These are phyloP conservation scores for Pyrocoelia pectoralis DNA, from an alignment of 2,888 invertebrate genomes.

Conservation along the genomic window DNA sequence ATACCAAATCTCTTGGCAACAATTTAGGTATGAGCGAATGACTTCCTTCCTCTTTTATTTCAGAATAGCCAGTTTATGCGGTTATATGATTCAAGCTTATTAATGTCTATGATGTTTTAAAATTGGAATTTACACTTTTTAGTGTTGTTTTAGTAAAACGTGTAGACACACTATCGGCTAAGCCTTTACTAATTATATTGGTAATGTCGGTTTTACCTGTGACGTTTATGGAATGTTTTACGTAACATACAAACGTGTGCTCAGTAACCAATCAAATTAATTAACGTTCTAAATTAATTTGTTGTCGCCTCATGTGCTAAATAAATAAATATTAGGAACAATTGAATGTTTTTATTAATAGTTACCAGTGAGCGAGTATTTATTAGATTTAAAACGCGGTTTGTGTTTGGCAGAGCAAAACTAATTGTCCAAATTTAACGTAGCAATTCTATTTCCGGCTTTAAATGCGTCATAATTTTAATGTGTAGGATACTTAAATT, in stretches of 20 bases:
- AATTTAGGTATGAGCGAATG: conserved; percentile 32
- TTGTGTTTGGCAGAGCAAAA: too few relatives aligned
- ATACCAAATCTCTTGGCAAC: conserved; percentile 31
- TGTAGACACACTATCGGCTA: neutral
- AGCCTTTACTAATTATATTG: neutral
- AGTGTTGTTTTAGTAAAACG: neutral
- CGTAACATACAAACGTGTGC: too few relatives aligned
- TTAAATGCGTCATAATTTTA: too few relatives aligned
- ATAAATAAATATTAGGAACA: too few relatives aligned
- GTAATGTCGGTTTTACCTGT: conserved; percentile 3
- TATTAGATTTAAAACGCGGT: too few relatives aligned
- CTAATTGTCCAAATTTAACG: too few relatives aligned
- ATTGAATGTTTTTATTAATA: too few relatives aligned
- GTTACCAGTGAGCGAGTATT: too few relatives aligned
- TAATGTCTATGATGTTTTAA: conserved; percentile 27
- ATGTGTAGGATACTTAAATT: too few relatives aligned
- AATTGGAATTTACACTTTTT: conserved; percentile 17
- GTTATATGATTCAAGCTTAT: conserved; percentile 41
- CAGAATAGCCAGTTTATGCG: conserved; percentile 39
- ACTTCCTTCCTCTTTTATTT: conserved; percentile 43
- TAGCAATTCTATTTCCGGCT: too few relatives aligned
- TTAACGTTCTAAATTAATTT: neutral
- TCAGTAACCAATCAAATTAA: too few relatives aligned
- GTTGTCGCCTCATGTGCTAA: too few relatives aligned
- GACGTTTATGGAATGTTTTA: neutral